phyloP scores from a whole-genome alignment of 2,113 vertebrate genomes.

The Caretta caretta region DNA sequence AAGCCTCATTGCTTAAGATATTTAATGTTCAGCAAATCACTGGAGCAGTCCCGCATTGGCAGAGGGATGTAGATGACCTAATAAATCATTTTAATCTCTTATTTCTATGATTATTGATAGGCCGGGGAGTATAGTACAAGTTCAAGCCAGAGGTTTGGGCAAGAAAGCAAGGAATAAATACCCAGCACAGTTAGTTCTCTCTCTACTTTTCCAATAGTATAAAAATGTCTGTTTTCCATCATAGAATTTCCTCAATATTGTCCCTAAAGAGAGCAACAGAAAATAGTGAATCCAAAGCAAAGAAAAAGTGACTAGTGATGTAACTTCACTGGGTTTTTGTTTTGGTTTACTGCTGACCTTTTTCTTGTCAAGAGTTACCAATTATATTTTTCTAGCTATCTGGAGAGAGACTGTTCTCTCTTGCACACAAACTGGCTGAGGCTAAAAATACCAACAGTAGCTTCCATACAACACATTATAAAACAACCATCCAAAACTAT shows the following conservation, averaged over 20 bases:
- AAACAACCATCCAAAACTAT: neutral
- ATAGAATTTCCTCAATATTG: neutral
- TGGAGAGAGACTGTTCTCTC: neutral
- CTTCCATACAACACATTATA: neutral
- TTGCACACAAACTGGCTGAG: neutral
- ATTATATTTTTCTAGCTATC: neutral
- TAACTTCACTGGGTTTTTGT: neutral
- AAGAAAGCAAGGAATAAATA: neutral
- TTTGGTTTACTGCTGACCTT: neutral
- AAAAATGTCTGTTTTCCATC: neutral
- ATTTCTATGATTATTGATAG: neutral
- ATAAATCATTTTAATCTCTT: neutral
- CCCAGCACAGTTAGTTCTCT: neutral
- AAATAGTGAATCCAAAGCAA: neutral
- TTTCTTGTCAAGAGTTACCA: neutral
- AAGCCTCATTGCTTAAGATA: neutral
- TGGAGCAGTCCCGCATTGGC: rapidly evolving
- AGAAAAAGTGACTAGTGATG: neutral
- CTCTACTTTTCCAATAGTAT: rapidly evolving
- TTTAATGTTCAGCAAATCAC: neutral
- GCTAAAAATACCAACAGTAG: neutral
- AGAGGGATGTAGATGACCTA: neutral
- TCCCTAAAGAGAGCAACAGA: neutral
- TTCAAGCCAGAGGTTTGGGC: neutral
- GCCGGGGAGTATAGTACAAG: neutral